These are phyloP conservation scores for Graptemys geographica DNA, from an alignment of 2,797 vertebrate genomes.

Conservation along the genomic window DNA sequence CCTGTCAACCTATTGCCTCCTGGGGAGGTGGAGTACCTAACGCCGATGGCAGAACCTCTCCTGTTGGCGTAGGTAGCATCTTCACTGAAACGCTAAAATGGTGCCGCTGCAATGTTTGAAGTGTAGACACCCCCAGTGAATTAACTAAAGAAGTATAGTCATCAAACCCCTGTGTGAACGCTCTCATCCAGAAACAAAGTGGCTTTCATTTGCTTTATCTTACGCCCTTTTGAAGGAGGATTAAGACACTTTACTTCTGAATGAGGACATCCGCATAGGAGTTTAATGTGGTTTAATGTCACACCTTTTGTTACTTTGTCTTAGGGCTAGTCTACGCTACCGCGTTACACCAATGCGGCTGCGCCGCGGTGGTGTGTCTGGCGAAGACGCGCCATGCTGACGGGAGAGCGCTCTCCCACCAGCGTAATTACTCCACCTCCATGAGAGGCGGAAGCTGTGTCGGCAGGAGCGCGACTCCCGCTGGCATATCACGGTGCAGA, in stretches of 20 bases:
- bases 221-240: not conserved
- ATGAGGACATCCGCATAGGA: accelerated
- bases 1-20: not conserved
- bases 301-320: not conserved
- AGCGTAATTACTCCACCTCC: no score
- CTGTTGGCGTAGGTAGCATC: not conserved
- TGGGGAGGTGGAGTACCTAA: not conserved
- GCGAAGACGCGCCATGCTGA: no score
- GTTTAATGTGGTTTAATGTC: not conserved
- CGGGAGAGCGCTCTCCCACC: no score
- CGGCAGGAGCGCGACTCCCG: no score
- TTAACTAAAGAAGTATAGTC: not conserved
- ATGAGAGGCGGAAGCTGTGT: no score
- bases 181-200: not conserved
- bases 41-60: not conserved
- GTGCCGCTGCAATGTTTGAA: no score
- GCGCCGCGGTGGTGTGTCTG: no score
- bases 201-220: not conserved
- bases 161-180: not conserved
- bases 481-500: no score
- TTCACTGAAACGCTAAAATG: no score
- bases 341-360: no score
- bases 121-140: not conserved
- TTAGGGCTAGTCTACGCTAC: no score
- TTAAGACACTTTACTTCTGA: not conserved